Evolutionary conservation across 2,888 invertebrate genomes (phyloP).

Genomic region (Nemotelus nigrinus): DNA sequence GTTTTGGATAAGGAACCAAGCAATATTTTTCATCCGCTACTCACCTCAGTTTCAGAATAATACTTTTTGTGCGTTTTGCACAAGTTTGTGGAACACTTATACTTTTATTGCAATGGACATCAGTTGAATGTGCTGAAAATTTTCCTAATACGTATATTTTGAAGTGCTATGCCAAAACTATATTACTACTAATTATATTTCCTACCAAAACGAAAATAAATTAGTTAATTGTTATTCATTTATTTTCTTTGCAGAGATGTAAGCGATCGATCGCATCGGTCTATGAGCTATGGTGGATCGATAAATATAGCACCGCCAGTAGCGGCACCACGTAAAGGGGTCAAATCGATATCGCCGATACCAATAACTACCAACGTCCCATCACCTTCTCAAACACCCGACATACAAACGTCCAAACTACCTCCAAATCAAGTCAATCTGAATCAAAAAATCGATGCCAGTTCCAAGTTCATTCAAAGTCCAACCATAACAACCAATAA

Average conservation of each 20-base stretch:
- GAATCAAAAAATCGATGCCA: conserved; percentile 38
- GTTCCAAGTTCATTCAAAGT: conserved; percentile 61
- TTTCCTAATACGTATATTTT: too few species aligned
- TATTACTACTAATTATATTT: not conserved
- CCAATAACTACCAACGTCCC: not conserved
- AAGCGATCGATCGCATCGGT: conserved; percentile 63
- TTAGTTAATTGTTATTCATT: not conserved
- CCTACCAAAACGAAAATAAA: too few species aligned
- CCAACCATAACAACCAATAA: conserved; percentile 52
- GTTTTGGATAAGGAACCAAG: too few species aligned
- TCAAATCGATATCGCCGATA: conserved; percentile 55
- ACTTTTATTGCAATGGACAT: too few species aligned
- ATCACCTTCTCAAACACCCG: conserved; percentile 57
- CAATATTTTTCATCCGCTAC: too few species aligned
- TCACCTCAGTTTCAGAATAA: too few species aligned
- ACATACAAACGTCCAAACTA: conserved; percentile 60
- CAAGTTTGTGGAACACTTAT: too few species aligned
- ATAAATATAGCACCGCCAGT: conserved; percentile 60
- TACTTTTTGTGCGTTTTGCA: too few species aligned
- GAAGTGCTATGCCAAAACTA: too few species aligned
- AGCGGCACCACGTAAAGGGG: conserved; percentile 61
- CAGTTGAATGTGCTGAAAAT: too few species aligned
- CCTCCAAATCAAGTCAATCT: conserved; percentile 56
- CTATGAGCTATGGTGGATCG: conserved; percentile 61
- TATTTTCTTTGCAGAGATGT: conserved; percentile 60